phyloP scores from a whole-genome alignment of 2,888 invertebrate genomes.

The Ditula angustiorana region DNA sequence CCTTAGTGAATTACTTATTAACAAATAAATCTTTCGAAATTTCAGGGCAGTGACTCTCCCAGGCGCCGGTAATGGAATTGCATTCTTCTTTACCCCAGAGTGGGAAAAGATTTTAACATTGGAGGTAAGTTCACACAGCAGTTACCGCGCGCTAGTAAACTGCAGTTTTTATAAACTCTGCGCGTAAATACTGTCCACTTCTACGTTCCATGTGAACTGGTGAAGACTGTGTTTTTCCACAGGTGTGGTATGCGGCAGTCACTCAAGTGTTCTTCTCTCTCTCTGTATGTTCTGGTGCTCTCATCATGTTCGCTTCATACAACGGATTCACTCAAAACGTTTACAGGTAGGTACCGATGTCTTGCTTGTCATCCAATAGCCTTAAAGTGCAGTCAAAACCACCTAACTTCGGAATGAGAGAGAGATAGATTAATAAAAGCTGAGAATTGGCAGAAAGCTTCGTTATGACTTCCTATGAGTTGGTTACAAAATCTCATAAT shows the following conservation, averaged over 20 bases:
- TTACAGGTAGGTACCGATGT: slow-evolving; percentile 82
- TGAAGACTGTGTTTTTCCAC: too few relatives aligned
- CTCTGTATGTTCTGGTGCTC: slow-evolving; percentile 90
- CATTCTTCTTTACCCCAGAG: slow-evolving; percentile 92
- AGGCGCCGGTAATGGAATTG: slow-evolving; percentile 90
- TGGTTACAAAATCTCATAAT: too few relatives aligned
- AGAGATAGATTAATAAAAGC: too few relatives aligned
- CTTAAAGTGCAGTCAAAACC: too few relatives aligned
- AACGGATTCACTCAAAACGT: slow-evolving; percentile 90
- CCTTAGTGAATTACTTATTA: neutral
- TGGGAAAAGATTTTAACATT: slow-evolving; percentile 90
- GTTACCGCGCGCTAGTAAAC: too few relatives aligned
- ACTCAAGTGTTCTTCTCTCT: slow-evolving; percentile 93
- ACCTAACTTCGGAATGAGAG: too few relatives aligned
- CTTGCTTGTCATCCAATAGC: too few relatives aligned
- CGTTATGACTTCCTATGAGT: too few relatives aligned
- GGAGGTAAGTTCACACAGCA: slow-evolving; percentile 76
- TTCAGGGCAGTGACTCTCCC: slow-evolving; percentile 87
- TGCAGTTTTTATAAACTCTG: too few relatives aligned
- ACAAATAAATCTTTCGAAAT: slow-evolving; percentile 34
- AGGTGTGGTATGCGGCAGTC: slow-evolving; percentile 93
- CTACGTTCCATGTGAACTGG: too few relatives aligned
- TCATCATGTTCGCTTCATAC: slow-evolving; percentile 92
- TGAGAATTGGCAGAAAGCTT: too few relatives aligned
- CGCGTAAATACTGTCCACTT: too few relatives aligned